Evolutionary conservation across 2,797 vertebrate genomes (phyloP).

Genomic region (Sebastes melanostomus): DNA sequence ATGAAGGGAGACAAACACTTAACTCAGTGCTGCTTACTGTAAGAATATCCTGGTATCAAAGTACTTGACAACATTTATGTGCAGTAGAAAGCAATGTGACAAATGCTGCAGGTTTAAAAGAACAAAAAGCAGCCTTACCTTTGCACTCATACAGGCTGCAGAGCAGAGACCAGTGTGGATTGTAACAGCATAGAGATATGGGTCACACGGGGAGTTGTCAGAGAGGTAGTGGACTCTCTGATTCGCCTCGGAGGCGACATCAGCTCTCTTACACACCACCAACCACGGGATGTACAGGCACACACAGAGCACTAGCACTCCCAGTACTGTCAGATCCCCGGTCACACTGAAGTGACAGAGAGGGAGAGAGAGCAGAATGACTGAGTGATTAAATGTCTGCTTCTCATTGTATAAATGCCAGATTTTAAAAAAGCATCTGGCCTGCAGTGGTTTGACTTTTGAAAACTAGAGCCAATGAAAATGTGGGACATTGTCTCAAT

Average conservation of each 20-base stretch:
- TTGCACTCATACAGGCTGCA: constrained; percentile 79
- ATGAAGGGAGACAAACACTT: not conserved
- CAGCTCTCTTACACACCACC: constrained; percentile 60
- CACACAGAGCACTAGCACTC: constrained; percentile 60
- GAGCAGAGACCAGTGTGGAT: constrained; percentile 84
- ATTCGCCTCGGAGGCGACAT: constrained; percentile 54
- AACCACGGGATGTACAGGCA: constrained; percentile 67
- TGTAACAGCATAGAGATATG: constrained; percentile 79
- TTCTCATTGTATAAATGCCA: too few species aligned
- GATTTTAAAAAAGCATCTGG: too few species aligned
- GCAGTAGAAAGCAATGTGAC: not conserved
- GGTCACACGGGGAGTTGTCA: constrained; percentile 71
- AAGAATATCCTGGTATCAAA: not conserved
- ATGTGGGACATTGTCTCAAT: too few species aligned
- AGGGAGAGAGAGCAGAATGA: not conserved
- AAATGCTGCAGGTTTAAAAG: not conserved
- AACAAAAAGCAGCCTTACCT: constrained; percentile 66
- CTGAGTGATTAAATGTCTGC: not conserved
- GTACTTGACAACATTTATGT: not conserved
- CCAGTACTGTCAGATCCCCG: constrained; percentile 68
- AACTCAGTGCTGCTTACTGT: not conserved
- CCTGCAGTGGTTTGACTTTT: too few species aligned
- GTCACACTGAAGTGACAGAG: constrained; percentile 62
- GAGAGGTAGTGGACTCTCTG: constrained; percentile 71
- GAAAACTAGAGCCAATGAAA: too few species aligned